phyloP scores from a whole-genome alignment of 2,113 vertebrate species.

The Syngnathus scovelli region DNA sequence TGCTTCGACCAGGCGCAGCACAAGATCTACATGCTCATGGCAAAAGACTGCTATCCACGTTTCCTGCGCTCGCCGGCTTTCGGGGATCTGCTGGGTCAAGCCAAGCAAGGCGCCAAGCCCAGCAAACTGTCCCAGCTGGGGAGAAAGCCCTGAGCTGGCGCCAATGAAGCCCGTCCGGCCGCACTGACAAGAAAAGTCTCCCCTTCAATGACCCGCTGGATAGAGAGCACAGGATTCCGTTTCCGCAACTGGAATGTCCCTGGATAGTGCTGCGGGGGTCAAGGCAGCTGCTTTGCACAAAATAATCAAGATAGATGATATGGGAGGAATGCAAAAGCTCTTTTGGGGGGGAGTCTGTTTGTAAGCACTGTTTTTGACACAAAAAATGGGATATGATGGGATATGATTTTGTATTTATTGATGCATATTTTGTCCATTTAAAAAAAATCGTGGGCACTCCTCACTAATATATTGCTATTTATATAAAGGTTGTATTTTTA shows the following conservation, averaged over 20 bases:
- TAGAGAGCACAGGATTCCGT: neutral
- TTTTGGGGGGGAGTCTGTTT: slow-evolving; percentile 15
- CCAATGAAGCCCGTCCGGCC: too few species aligned
- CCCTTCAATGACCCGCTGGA: neutral
- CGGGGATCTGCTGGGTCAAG: slow-evolving; percentile 69
- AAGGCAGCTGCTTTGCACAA: neutral
- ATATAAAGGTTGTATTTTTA: slow-evolving; percentile 45
- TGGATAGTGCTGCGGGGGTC: neutral
- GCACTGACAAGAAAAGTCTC: neutral
- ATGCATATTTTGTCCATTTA: slow-evolving; percentile 46
- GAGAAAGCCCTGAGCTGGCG: slow-evolving; percentile 49
- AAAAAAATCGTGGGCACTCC: slow-evolving; percentile 34
- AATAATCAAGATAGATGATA: neutral
- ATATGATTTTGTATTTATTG: slow-evolving; percentile 45
- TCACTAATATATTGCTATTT: slow-evolving; percentile 34
- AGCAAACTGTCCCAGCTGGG: slow-evolving; percentile 30
- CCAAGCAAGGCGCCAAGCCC: slow-evolving; percentile 53
- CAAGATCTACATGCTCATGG: slow-evolving; percentile 87
- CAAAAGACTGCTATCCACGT: slow-evolving; percentile 91
- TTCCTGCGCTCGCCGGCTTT: slow-evolving; percentile 79
- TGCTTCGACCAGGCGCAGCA: slow-evolving; percentile 82
- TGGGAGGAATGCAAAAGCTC: slow-evolving; percentile 19
- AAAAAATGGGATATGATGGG: neutral
- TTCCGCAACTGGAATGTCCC: slow-evolving; percentile 12
- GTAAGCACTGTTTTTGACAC: slow-evolving; percentile 35